Conservation (phyloP, 1,140 invertebrate genomes). For the Lepidostoma basale region DNA sequence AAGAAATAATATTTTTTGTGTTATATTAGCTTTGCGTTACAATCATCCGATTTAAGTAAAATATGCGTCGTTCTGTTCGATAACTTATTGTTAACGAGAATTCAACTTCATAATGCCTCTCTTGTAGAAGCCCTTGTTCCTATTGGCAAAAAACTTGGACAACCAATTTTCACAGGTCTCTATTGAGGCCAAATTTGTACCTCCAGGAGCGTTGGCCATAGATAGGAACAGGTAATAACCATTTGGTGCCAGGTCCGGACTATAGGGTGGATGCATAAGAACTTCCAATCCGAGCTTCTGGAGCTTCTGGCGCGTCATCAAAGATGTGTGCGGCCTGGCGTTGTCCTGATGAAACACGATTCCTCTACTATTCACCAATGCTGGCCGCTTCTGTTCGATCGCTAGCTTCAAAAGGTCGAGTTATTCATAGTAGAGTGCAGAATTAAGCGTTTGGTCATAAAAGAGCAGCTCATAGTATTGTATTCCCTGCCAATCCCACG, state of each 20-base stretch:
- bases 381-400: background rate
- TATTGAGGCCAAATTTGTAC: background rate
- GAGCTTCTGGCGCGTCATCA: background rate
- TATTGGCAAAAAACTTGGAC: background rate
- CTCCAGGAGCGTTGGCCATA: background rate
- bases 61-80: too few relatives aligned
- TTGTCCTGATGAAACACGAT: background rate
- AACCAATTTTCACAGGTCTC: conserved; percentile 4
- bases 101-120: background rate
- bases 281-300: background rate
- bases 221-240: background rate
- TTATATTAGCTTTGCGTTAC: too few relatives aligned
- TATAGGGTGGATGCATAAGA: background rate
- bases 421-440: background rate
- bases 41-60: too few relatives aligned
- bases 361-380: background rate
- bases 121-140: background rate
- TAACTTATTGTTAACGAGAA: too few relatives aligned
- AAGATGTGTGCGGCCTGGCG: background rate
- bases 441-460: background rate
- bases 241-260: conserved; percentile 1
- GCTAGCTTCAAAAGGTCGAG: background rate
- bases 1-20: too few relatives aligned
- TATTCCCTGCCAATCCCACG: background rate
- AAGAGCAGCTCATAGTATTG: background rate